These are phyloP conservation scores for Deilephila porcellus DNA, from an alignment of 2,888 invertebrate species.

Conservation along the genomic window DNA sequence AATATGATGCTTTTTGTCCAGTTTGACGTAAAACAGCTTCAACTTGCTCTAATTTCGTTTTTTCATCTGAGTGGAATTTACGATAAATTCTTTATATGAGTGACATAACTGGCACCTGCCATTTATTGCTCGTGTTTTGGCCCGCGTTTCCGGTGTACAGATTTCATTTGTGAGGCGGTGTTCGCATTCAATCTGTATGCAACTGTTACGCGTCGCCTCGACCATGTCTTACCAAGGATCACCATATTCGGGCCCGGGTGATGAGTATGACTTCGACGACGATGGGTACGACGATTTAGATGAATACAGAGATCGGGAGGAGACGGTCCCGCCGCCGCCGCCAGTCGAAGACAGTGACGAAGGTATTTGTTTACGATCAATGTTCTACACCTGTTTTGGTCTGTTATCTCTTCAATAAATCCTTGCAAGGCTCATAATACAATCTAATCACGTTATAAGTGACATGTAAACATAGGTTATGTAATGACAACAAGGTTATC, in stretches of 20 bases:
- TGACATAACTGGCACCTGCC: slow-evolving; percentile 65
- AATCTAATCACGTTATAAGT: slow-evolving; percentile 42
- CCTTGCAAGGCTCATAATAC: slow-evolving; percentile 44
- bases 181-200: slow-evolving; percentile 81
- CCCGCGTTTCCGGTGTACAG: slow-evolving; percentile 57
- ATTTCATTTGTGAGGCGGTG: slow-evolving; percentile 73
- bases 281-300: slow-evolving; percentile 89
- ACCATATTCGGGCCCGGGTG: slow-evolving; percentile 87
- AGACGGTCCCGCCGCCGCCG: slow-evolving; percentile 78
- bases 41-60: slow-evolving; percentile 71
- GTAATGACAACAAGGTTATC: slow-evolving; percentile 61
- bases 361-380: slow-evolving; percentile 81
- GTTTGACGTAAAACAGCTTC: slow-evolving; percentile 79
- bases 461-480: slow-evolving; percentile 65
- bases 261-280: slow-evolving; percentile 90
- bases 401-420: slow-evolving; percentile 46
- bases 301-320: slow-evolving; percentile 88
- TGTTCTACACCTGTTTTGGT: slow-evolving; percentile 62
- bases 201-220: slow-evolving; percentile 83
- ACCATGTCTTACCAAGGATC: slow-evolving; percentile 89
- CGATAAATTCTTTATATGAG: slow-evolving; percentile 72
- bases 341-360: slow-evolving; percentile 86
- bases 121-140: slow-evolving; percentile 60
- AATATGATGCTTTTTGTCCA: slow-evolving; percentile 73
- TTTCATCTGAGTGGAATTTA: slow-evolving; percentile 62